Percentiles rank a stretch among this genome's conserved stretches.
Evolutionary conservation across 2,113 vertebrate genomes (phyloP).

Genomic region (Microtus ochrogaster): DNA sequence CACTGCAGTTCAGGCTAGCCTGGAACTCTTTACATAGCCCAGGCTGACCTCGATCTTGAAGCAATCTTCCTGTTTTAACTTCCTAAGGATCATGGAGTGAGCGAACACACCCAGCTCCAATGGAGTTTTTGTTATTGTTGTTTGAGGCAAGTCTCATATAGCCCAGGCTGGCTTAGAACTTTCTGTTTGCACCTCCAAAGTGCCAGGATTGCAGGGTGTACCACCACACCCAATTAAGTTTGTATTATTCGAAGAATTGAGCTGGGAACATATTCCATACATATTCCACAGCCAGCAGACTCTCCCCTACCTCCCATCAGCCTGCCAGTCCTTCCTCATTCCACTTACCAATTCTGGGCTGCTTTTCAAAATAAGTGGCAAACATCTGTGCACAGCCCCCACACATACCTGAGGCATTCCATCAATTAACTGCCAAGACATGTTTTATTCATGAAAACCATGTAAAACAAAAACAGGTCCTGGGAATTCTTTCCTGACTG

Average conservation of each 20-base stretch:
- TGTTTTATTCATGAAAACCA: background rate
- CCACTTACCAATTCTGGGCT: background rate
- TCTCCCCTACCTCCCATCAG: fast-evolving
- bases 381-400: background rate
- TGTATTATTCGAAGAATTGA: background rate
- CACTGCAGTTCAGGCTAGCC: background rate
- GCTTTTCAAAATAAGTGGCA: background rate
- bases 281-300: background rate
- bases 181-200: background rate
- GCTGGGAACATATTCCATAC: background rate
- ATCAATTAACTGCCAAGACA: background rate
- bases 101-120: background rate
- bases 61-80: background rate
- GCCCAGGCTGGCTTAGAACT: background rate
- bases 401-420: background rate
- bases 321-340: background rate
- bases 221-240: background rate
- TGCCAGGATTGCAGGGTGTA: background rate
- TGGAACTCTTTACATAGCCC: background rate
- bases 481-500: background rate
- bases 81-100: background rate
- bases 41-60: background rate
- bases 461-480: background rate
- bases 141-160: background rate
- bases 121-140: background rate